Evolutionary conservation across 2,797 vertebrate genomes (phyloP), one percentile per base, ranked within the genome.

Genomic region (Capromys pilorides): DNA sequence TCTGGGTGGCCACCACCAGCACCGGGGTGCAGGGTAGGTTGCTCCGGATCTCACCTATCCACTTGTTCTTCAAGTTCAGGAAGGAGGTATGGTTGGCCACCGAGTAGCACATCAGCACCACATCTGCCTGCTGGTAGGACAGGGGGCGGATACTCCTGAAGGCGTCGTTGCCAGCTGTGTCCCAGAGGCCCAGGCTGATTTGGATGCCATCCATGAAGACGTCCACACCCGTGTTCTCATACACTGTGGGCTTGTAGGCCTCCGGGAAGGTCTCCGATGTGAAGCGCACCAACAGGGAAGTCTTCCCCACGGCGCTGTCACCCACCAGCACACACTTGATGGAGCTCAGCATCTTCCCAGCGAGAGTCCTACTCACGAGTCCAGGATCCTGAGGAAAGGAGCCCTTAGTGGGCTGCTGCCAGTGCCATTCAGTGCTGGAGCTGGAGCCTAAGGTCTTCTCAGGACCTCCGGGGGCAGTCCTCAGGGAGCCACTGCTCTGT

Each of bases 241-340:
- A 99, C 39, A 99, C 99, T 0, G 99, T 99, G 78, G 99, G 99
- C 97, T 98, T 99, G 97, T 99, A 99, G 84, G 97, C 91, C 41
- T 99, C 99, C 0, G 99, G 99, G 96, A 99, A 99, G 22, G 99
- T 99, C 98, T 99, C 99, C 0, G 99, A 99, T 57, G 99, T 99
- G 97, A 99, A 99, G 94, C 99, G 99, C 62, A 99, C 99, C 97
- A 99, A 96, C 41, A 99, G 98, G 1, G 99, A 98, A 0, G 99
- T 99, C 97, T 99, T 99, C 8, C 99, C 99, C 59, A 99, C 99
- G 0, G 99, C 99, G 0, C 98, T 98, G 98, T 99, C 99, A 33
- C 99, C 99, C 4, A 99, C 99, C 96, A 99, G 97, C 67, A 99
- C 99, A 0, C 99, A 99, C 96, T 99, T 99, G 94, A 99, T 97